A percentile compares a stretch with the other conserved stretches of the same genome.
Conservation (phyloP, 2,888 invertebrate genomes). For the Herminia tarsipennalis region DNA sequence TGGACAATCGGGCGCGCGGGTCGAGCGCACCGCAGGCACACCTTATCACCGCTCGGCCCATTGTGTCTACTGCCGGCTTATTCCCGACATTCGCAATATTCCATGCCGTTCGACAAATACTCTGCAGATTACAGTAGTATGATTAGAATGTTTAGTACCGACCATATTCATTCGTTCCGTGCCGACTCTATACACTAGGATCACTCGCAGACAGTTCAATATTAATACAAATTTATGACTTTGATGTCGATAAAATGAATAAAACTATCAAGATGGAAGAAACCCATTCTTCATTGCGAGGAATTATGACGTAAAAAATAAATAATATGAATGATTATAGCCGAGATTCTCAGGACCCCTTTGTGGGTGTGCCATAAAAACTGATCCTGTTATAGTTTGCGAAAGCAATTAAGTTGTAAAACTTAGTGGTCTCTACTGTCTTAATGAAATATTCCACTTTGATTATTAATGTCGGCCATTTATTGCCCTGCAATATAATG, state of each 20-base stretch:
- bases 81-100: conserved; percentile 71
- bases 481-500: conserved; percentile 66
- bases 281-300: conserved; percentile 63
- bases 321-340: conserved; percentile 52
- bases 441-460: conserved; percentile 79
- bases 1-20: conserved; percentile 56
- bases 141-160: conserved; percentile 68
- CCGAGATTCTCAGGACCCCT: conserved; percentile 59
- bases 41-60: conserved; percentile 65
- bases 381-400: conserved; percentile 80
- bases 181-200: conserved; percentile 20
- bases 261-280: conserved; percentile 54
- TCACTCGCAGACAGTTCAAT: conserved; percentile 28
- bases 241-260: conserved; percentile 43
- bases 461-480: conserved; percentile 73
- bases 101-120: conserved; percentile 68
- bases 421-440: conserved; percentile 73
- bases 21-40: conserved; percentile 43
- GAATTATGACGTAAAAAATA: conserved; percentile 72
- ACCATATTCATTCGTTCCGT: conserved; percentile 38
- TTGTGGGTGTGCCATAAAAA: conserved; percentile 73
- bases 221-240: conserved; percentile 42
- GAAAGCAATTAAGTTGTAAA: conserved; percentile 82
- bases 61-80: conserved; percentile 59
- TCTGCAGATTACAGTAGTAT: conserved; percentile 63